Evolutionary conservation across 2,888 invertebrate species (phyloP).

Genomic region (Homarus gammarus): DNA sequence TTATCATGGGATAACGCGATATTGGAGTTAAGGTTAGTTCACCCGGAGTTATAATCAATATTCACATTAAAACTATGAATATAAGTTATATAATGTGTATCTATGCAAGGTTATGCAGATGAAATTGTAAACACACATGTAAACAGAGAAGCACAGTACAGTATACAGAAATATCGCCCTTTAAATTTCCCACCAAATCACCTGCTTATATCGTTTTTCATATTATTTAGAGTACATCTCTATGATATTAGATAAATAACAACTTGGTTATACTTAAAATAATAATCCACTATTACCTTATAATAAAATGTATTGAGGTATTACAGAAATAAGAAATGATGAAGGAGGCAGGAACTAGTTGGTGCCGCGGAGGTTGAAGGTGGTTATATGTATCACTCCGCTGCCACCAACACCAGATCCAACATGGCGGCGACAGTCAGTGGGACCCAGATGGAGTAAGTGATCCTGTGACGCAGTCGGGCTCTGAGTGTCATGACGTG

Average conservation of each 20-base stretch:
- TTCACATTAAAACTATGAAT: conserved; percentile 3
- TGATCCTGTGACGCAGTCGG: conserved; percentile 15
- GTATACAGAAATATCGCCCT: neutral
- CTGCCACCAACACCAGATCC: neutral
- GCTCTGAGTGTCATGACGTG: conserved; percentile 12
- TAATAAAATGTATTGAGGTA: neutral
- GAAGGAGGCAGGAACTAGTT: neutral
- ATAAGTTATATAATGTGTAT: neutral
- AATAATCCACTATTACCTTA: neutral
- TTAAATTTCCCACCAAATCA: too few relatives aligned
- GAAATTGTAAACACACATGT: neutral
- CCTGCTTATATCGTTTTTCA: neutral
- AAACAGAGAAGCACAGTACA: neutral
- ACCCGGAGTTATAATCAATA: conserved; percentile 15
- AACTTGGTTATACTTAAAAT: neutral
- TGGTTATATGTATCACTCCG: neutral
- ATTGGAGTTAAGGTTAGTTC: neutral
- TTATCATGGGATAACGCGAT: neutral
- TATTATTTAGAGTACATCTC: neutral
- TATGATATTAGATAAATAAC: neutral
- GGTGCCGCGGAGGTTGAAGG: conserved; percentile 5
- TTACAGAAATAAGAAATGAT: neutral
- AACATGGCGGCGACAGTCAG: conserved; percentile 46
- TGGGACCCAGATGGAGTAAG: conserved; percentile 4
- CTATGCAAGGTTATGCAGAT: neutral